A percentile compares a stretch with the other conserved stretches of the same genome.
Conservation (phyloP, 2,113 vertebrate species). For the Nannobrachium achirus region DNA sequence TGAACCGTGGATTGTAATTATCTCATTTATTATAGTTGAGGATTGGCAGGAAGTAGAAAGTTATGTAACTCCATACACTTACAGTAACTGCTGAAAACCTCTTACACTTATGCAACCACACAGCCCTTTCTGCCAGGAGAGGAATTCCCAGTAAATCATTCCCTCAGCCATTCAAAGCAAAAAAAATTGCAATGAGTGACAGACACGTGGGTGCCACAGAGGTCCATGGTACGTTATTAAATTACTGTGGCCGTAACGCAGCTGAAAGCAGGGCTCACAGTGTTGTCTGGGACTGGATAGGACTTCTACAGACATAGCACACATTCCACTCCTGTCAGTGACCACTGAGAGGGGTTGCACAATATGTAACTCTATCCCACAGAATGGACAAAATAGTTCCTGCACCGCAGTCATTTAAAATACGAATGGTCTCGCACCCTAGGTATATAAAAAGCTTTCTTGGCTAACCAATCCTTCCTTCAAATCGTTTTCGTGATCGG, state of each 20-base stretch:
- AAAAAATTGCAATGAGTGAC: background rate
- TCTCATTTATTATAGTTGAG: no score
- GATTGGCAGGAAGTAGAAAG: no score
- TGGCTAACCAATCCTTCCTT: background rate
- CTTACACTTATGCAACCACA: no score
- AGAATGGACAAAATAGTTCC: constrained; percentile 21
- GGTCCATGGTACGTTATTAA: background rate
- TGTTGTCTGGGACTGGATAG: constrained; percentile 27
- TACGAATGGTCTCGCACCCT: background rate
- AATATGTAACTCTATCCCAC: constrained; percentile 39
- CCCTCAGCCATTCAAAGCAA: constrained; percentile 13
- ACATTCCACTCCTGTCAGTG: constrained; percentile 57
- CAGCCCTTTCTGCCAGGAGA: no score
- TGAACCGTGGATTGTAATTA: no score
- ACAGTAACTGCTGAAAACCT: no score
- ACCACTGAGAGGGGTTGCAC: constrained; percentile 41
- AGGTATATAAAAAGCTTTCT: background rate
- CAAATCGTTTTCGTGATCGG: no score
- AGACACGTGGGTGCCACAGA: constrained; percentile 3
- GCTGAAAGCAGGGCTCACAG: constrained; percentile 5
- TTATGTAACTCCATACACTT: no score
- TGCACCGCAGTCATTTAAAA: constrained; percentile 2
- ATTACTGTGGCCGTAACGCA: background rate
- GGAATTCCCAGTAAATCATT: background rate
- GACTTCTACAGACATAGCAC: constrained; percentile 47